These are phyloP conservation scores for Dendrolimus punctatus DNA, from an alignment of 1,140 invertebrate genomes.

Conservation along the genomic window DNA sequence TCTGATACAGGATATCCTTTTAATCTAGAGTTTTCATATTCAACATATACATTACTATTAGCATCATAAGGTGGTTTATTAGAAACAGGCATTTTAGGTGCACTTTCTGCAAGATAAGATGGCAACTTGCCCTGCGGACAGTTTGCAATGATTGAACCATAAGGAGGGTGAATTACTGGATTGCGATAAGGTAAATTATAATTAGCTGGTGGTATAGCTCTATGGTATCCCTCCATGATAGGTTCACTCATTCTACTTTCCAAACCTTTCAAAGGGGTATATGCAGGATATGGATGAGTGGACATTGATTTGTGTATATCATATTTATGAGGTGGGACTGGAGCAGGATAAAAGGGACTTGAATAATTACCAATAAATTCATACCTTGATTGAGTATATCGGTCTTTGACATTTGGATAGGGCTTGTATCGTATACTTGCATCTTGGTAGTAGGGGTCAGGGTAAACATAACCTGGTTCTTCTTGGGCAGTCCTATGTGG, in stretches of 20 bases:
- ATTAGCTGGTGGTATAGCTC: slow-evolving; percentile 36
- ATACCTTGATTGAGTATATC: slow-evolving; percentile 55
- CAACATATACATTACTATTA: slow-evolving; percentile 49
- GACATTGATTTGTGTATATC: slow-evolving; percentile 44
- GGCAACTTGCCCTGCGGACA: slow-evolving; percentile 48
- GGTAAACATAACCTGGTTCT: slow-evolving; percentile 38
- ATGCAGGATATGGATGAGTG: slow-evolving; percentile 46
- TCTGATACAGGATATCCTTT: slow-evolving; percentile 43
- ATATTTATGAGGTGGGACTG: slow-evolving; percentile 49
- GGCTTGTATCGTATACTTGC: slow-evolving; percentile 57
- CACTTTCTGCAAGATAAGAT: slow-evolving; percentile 33
- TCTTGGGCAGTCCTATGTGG: slow-evolving; percentile 35
- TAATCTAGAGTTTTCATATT: slow-evolving; percentile 40
- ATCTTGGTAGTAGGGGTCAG: slow-evolving; percentile 47
- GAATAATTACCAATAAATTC: slow-evolving; percentile 57
- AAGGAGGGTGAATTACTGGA: slow-evolving; percentile 42
- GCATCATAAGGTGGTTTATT: slow-evolving; percentile 50
- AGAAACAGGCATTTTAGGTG: slow-evolving; percentile 30
- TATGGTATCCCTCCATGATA: slow-evolving; percentile 48
- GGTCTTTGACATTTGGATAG: slow-evolving; percentile 51
- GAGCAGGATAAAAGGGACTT: slow-evolving; percentile 43
- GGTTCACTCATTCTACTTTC: slow-evolving; percentile 47
- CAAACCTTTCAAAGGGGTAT: slow-evolving; percentile 55
- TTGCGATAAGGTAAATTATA: slow-evolving; percentile 41
- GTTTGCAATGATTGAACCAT: slow-evolving; percentile 43